Percentiles rank a stretch among this genome's conserved stretches.
Evolutionary conservation across 2,797 vertebrate genomes (phyloP).

Genomic region (Avahi laniger): DNA sequence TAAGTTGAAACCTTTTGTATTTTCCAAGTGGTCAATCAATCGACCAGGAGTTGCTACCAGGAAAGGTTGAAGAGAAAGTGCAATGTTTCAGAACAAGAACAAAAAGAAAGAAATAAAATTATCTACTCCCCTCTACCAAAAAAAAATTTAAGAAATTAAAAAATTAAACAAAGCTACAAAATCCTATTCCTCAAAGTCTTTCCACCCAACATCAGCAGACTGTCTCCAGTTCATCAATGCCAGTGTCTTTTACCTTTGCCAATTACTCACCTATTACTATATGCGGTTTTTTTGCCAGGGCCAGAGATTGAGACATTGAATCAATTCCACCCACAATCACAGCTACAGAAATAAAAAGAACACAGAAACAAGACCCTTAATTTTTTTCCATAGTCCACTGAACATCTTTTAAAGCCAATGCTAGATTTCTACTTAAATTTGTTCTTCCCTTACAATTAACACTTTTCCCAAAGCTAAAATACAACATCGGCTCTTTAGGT

Average conservation of each 20-base stretch:
- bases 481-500: background rate
- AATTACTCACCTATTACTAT: slow-evolving; percentile 93
- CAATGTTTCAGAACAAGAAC: slow-evolving; percentile 45
- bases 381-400: background rate
- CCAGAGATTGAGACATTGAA: slow-evolving; percentile 97
- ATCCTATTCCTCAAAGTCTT: background rate
- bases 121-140: background rate
- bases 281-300: slow-evolving; percentile 97
- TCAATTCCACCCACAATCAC: slow-evolving; percentile 98
- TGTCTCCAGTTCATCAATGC: background rate
- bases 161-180: background rate
- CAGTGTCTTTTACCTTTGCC: background rate
- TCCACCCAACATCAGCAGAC: background rate
- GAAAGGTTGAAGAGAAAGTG: background rate
- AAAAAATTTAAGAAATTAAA: background rate
- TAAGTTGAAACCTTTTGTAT: slow-evolving; percentile 97
- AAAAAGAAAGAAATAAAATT: background rate
- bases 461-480: background rate
- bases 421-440: background rate
- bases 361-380: background rate
- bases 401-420: background rate
- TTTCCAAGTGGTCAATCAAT: slow-evolving; percentile 96
- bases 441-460: background rate
- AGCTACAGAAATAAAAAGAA: slow-evolving; percentile 85
- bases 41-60: slow-evolving; percentile 94